Percentiles rank a stretch among this genome's conserved stretches.
phyloP scores from a whole-genome alignment of 2,113 vertebrate species.

The Setophaga petechia region DNA sequence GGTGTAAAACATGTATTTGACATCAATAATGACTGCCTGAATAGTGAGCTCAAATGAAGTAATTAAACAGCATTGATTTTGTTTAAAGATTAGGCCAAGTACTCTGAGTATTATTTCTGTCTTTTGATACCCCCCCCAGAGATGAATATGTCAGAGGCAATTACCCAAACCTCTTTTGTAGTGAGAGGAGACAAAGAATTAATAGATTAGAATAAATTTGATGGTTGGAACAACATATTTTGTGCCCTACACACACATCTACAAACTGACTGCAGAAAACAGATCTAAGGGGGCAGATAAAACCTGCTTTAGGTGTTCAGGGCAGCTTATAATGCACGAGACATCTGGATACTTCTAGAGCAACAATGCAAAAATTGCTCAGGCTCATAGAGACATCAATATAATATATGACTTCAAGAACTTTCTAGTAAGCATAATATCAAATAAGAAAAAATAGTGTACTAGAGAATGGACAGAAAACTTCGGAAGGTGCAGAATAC shows the following conservation, averaged over 20 bases:
- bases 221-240: not conserved
- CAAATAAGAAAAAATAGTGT: not conserved
- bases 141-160: not conserved
- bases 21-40: not conserved
- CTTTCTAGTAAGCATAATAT: not conserved
- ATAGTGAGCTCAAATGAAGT: not conserved
- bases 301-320: not conserved
- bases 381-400: not conserved
- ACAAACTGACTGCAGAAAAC: not conserved
- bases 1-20: not conserved
- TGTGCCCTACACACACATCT: not conserved
- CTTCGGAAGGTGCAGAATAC: not conserved
- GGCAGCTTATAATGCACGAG: not conserved
- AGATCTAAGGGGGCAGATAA: not conserved
- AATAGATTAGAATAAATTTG: not conserved
- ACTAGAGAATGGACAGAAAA: not conserved
- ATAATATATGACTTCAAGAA: not conserved
- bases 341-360: not conserved
- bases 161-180: not conserved
- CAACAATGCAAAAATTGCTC: not conserved
- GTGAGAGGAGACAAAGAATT: not conserved
- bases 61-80: not conserved
- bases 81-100: not conserved
- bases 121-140: not conserved
- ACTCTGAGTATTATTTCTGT: not conserved